Evolutionary conservation across 2,888 invertebrate genomes (phyloP).

Genomic region (Calameuta filiformis): DNA sequence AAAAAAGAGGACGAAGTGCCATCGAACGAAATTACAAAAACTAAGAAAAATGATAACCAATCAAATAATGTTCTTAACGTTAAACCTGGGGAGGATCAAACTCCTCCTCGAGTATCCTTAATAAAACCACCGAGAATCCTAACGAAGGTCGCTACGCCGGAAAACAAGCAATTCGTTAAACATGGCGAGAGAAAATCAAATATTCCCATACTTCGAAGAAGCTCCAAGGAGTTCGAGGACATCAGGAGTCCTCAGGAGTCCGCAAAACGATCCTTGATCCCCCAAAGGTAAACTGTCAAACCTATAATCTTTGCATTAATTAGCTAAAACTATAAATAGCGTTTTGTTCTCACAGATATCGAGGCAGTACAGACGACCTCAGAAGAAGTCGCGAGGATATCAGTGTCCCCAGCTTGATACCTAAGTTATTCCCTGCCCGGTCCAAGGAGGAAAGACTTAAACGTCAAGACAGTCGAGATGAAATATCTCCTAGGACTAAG

Average conservation of each 20-base stretch:
- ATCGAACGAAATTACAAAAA: conserved; percentile 27
- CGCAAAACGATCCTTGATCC: conserved; percentile 60
- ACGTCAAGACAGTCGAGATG: conserved; percentile 60
- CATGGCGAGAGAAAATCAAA: conserved; percentile 58
- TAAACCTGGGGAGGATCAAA: background rate
- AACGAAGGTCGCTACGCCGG: conserved; percentile 32
- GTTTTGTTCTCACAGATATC: conserved; percentile 42
- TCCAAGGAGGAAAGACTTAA: conserved; percentile 56
- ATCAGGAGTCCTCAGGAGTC: conserved; percentile 59
- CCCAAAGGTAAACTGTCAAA: conserved; percentile 52
- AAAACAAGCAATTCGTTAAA: conserved; percentile 39
- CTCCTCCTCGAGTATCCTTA: conserved; percentile 43
- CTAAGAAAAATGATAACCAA: conserved; percentile 25
- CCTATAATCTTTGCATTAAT: background rate
- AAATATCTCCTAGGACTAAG: conserved; percentile 41
- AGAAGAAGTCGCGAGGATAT: conserved; percentile 60
- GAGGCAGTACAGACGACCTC: conserved; percentile 61
- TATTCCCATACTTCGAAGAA: conserved; percentile 58
- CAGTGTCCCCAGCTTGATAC: conserved; percentile 60
- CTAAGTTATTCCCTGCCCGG: conserved; percentile 56
- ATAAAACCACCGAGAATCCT: conserved; percentile 54
- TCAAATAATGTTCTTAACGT: conserved; percentile 1
- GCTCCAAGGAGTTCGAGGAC: conserved; percentile 61
- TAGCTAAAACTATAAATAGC: background rate
- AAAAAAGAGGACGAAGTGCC: conserved; percentile 29